phyloP scores from a whole-genome alignment of 2,888 invertebrate species.

The Crepidodera aurea region DNA sequence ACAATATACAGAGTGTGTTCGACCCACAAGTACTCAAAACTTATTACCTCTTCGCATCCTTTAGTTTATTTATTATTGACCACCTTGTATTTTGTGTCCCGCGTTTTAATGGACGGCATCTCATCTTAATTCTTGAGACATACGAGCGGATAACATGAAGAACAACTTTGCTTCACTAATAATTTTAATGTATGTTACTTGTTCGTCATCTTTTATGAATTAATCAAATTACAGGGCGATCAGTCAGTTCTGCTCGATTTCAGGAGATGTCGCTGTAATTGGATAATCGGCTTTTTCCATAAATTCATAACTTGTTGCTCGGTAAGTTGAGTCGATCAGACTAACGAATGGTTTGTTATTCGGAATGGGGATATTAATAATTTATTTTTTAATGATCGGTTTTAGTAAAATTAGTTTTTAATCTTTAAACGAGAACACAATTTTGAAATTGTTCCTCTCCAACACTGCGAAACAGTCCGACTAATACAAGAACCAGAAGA shows the following conservation, averaged over 20 bases:
- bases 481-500: slow-evolving; percentile 31
- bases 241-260: slow-evolving; percentile 34
- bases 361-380: neutral
- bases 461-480: slow-evolving; percentile 24
- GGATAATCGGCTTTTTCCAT: slow-evolving; percentile 35
- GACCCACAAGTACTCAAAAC: too few species aligned
- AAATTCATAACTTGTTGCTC: slow-evolving; percentile 32
- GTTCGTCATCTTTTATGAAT: slow-evolving; percentile 43
- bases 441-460: neutral
- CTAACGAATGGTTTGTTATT: neutral
- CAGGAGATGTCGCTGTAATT: slow-evolving; percentile 38
- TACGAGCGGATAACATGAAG: slow-evolving; percentile 25
- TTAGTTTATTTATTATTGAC: too few species aligned
- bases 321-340: neutral
- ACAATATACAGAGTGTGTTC: neutral
- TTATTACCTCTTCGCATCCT: too few species aligned
- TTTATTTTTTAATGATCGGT: neutral
- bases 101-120: slow-evolving; percentile 14
- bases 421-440: too few species aligned
- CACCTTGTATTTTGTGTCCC: neutral
- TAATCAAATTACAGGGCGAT: slow-evolving; percentile 42
- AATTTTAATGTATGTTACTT: slow-evolving; percentile 37
- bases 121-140: slow-evolving; percentile 26
- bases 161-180: slow-evolving; percentile 34
- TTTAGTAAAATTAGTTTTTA: too few species aligned